Evolutionary conservation across 1,140 invertebrate genomes (phyloP).

Genomic region (Drosophila leontia): DNA sequence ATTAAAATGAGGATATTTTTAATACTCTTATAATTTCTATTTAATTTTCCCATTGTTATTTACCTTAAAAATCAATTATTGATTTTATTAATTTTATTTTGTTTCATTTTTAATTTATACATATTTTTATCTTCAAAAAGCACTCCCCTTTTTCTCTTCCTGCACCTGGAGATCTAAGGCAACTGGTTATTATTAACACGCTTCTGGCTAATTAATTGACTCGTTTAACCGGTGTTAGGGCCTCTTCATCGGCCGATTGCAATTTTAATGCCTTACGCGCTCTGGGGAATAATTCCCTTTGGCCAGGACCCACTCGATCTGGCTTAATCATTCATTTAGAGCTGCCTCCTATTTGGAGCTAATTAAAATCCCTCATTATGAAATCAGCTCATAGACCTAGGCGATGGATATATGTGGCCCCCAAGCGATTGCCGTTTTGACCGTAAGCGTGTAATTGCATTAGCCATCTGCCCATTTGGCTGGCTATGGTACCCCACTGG

Average conservation of each 20-base stretch:
- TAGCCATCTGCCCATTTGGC: constrained; percentile 56
- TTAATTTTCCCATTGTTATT: not conserved
- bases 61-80: not conserved
- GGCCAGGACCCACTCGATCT: constrained; percentile 7
- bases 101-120: too few relatives aligned
- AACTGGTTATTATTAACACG: constrained; percentile 76
- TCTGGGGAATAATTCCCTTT: constrained; percentile 16
- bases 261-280: constrained; percentile 1
- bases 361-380: constrained; percentile 82
- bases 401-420: constrained; percentile 14
- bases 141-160: not conserved
- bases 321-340: constrained; percentile 47
- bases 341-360: constrained; percentile 67
- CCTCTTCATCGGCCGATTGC: not conserved
- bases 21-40: not conserved
- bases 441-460: constrained; percentile 84
- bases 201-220: constrained; percentile 74
- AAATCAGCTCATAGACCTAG: constrained; percentile 54
- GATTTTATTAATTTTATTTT: not conserved
- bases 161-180: constrained; percentile 35
- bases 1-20: not conserved
- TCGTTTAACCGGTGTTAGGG: constrained; percentile 48
- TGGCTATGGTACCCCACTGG: constrained; percentile 2
- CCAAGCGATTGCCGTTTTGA: constrained; percentile 66
- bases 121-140: not conserved